Conservation (phyloP, 1,140 invertebrate species). For the Ostrea edulis region DNA sequence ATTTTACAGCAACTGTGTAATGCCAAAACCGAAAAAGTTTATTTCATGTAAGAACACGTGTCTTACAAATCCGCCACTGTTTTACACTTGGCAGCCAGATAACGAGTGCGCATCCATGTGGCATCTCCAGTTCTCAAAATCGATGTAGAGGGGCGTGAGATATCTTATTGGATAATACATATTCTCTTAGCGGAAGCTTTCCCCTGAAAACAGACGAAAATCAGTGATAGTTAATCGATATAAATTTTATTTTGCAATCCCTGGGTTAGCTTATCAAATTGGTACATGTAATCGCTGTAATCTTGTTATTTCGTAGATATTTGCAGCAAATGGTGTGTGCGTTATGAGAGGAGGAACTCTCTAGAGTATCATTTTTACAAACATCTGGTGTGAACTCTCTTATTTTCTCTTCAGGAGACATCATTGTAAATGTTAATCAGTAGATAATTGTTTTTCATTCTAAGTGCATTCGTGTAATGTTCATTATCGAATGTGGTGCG, state of each 20-base stretch:
- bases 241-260: conserved; percentile 30
- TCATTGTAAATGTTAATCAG: conserved; percentile 11
- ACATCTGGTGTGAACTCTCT: conserved; percentile 17
- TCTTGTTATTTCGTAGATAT: conserved; percentile 11
- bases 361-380: conserved; percentile 6
- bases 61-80: conserved; percentile 14
- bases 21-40: not conserved
- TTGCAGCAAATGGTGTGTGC: not conserved
- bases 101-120: conserved; percentile 25
- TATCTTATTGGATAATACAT: conserved; percentile 27
- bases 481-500: not conserved
- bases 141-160: conserved; percentile 25
- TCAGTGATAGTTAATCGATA: conserved; percentile 35
- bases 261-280: conserved; percentile 16
- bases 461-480: not conserved
- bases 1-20: not conserved
- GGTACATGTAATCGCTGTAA: conserved; percentile 26
- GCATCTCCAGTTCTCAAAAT: not conserved
- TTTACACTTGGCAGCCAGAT: conserved; percentile 27
- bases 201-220: conserved; percentile 26
- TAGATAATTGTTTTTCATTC: not conserved
- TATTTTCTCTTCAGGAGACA: conserved; percentile 29
- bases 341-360: conserved; percentile 4
- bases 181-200: conserved; percentile 4
- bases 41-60: conserved; percentile 24